Evolutionary conservation across 2,888 invertebrate species (phyloP), one percentile per base, ranked within the genome.

Genomic region (Caenorhabditis auriculariae): DNA sequence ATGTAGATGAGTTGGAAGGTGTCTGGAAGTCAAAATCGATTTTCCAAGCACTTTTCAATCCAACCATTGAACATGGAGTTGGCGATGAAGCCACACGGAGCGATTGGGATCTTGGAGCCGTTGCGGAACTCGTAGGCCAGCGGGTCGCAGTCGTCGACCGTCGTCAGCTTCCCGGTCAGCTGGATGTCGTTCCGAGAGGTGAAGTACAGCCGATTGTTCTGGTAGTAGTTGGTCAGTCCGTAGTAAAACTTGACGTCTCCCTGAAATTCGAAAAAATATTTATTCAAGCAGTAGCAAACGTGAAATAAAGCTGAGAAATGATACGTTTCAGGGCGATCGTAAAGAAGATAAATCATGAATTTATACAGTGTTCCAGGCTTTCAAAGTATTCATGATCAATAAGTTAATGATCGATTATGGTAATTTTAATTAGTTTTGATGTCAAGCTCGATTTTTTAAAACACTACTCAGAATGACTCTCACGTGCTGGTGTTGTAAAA

Each of bases 51-150:
- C n/a, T 12, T 32, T 32, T 32, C 35, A 32, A 32, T 12, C 54
- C 82, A 84, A 91, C 92, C 96, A 84, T 89, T 95, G 81, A 99
- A 99, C 59, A 98, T 85, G 0, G 96, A 96, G 85, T 98, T 98
- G 1, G 98, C 98, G 66, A 99, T 96, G 12, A 96, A 95, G 15
- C 98, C 98, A 84, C 98, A 98, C 0, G 98, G 98, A 2, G 93
- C 95, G 64, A 93, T 89, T 0, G 89, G 88, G 3, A 66, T 23
- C 44, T 57, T 61, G 0, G 61, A 47, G 0, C 37, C 46, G 46
- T 61, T 57, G 3, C 37, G 24, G 17, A 49, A 17, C n/a, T 53
- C 55, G 42, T 58, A 62, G 6, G 62, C 50, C 35, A 63, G 42
- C 1, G 74, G 75, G 7, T 63, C 54, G 60, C 75, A 69, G 5